Conservation (phyloP, 2,888 invertebrate genomes). For the Amiota minor region DNA sequence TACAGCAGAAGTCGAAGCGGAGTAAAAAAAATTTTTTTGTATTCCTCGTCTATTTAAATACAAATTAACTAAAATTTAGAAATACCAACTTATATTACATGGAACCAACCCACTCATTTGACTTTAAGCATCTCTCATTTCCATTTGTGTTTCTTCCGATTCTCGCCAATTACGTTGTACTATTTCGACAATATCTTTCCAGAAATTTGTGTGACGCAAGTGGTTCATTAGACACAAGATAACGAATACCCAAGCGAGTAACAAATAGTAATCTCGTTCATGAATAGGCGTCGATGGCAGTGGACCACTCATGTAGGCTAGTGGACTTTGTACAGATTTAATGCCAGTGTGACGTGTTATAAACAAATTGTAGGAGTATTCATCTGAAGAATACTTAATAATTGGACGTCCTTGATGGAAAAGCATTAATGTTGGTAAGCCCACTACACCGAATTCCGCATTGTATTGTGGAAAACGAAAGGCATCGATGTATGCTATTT, state of each 20-base stretch:
- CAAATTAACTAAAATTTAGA: conserved; percentile 43
- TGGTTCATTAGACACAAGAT: conserved; percentile 82
- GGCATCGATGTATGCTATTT: conserved; percentile 92
- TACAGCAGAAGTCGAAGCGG: too few relatives aligned
- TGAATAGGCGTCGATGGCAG: conserved; percentile 88
- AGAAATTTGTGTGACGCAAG: conserved; percentile 84
- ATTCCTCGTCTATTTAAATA: too few relatives aligned
- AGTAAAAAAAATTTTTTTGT: too few relatives aligned
- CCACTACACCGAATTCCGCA: conserved; percentile 92
- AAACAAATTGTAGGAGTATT: conserved; percentile 86
- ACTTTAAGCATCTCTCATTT: conserved; percentile 48
- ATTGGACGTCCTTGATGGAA: conserved; percentile 91
- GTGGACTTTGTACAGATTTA: conserved; percentile 72
- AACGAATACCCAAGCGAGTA: conserved; percentile 90
- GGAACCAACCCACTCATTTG: not conserved
- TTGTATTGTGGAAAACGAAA: conserved; percentile 87
- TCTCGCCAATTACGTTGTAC: conserved; percentile 91
- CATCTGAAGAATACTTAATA: conserved; percentile 88
- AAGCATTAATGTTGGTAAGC: conserved; percentile 89
- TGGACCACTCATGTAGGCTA: conserved; percentile 6
- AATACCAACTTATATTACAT: conserved; percentile 29
- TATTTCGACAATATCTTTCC: conserved; percentile 86
- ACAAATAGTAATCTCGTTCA: conserved; percentile 86
- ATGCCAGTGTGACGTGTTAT: conserved; percentile 84
- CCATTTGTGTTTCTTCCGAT: conserved; percentile 76